These are phyloP conservation scores for Darevskia nairensis DNA, from an alignment of 2,797 vertebrate species.

Conservation along the genomic window DNA sequence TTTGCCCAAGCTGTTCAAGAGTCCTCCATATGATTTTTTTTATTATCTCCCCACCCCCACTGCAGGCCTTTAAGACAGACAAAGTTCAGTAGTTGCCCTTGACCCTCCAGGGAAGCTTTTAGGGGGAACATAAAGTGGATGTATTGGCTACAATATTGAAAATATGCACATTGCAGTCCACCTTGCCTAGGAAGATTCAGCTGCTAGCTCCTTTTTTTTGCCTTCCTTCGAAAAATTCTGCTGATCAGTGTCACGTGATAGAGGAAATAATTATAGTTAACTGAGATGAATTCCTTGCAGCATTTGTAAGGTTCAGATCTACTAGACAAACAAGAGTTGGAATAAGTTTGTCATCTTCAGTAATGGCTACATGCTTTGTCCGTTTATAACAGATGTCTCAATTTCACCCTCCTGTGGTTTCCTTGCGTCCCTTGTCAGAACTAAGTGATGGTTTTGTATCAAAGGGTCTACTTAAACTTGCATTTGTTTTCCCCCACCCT, in stretches of 20 bases:
- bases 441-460: fast-evolving
- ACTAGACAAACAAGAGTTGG: neutral
- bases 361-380: neutral
- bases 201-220: neutral
- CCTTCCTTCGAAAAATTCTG: neutral
- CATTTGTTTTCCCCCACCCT: too few species aligned
- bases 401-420: neutral
- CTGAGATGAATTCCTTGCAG: neutral
- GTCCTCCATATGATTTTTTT: too few species aligned
- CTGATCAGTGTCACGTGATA: neutral
- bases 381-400: neutral
- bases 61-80: too few species aligned
- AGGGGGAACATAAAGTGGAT: too few species aligned
- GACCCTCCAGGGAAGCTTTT: too few species aligned
- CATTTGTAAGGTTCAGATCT: neutral
- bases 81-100: too few species aligned
- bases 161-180: too few species aligned
- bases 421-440: fast-evolving
- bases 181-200: neutral
- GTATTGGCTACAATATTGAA: too few species aligned
- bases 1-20: too few species aligned
- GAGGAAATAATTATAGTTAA: neutral
- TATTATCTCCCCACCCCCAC: too few species aligned
- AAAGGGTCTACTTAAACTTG: neutral
- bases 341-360: neutral